Evolutionary conservation across 2,113 vertebrate species (phyloP).

Genomic region (Ranitomeya variabilis): DNA sequence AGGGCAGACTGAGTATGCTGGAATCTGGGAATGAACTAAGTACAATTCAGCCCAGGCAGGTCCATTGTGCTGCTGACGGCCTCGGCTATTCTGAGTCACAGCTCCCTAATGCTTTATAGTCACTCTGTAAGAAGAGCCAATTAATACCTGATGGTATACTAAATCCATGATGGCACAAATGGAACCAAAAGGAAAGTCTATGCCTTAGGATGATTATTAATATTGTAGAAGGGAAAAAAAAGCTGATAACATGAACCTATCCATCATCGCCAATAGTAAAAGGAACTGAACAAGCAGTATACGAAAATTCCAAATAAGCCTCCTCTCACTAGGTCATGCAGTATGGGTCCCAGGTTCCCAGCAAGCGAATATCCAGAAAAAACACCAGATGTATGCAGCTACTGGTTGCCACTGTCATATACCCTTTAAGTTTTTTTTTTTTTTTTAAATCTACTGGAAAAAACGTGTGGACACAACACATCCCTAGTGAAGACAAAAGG

Average conservation of each 20-base stretch:
- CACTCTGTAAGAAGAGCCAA: background rate
- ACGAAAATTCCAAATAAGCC: background rate
- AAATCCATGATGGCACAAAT: background rate
- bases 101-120: background rate
- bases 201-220: background rate
- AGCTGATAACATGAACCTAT: background rate
- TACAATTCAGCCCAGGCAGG: slow-evolving; percentile 7
- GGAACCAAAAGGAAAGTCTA: background rate
- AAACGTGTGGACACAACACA: too few relatives aligned
- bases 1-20: slow-evolving; percentile 4
- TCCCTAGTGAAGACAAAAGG: background rate
- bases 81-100: background rate
- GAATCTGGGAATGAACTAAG: background rate
- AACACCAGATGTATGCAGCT: too few relatives aligned
- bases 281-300: background rate
- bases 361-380: too few relatives aligned
- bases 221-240: background rate
- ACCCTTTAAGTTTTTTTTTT: too few relatives aligned
- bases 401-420: too few relatives aligned
- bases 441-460: too few relatives aligned
- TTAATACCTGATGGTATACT: background rate
- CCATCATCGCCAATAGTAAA: background rate
- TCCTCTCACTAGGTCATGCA: too few relatives aligned
- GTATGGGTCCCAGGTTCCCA: too few relatives aligned
- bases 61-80: slow-evolving; percentile 8